Conservation (phyloP, 2,797 vertebrate genomes). For the Erithacus rubecula region DNA sequence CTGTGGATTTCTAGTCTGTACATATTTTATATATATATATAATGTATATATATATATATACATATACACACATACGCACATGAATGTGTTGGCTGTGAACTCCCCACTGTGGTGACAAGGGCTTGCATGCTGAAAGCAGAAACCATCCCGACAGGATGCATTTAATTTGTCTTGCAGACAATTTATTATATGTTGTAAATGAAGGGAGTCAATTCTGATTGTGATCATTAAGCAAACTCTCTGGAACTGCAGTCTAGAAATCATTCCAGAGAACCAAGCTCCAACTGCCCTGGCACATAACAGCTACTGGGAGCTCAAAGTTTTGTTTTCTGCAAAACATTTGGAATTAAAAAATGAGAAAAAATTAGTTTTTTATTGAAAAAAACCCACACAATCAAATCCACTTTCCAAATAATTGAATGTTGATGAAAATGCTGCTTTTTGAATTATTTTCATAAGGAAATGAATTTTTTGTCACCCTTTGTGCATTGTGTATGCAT, state of each 20-base stretch:
- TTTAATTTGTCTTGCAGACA: not conserved
- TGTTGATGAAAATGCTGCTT: not conserved
- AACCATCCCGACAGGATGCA: not conserved
- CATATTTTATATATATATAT: too few relatives aligned
- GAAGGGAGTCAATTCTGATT: not conserved
- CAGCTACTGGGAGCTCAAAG: not conserved
- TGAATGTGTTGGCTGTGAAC: not conserved
- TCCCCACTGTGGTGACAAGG: not conserved
- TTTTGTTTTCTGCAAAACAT: not conserved
- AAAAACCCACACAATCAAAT: rapidly evolving
- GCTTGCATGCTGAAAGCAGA: not conserved
- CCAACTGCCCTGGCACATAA: not conserved
- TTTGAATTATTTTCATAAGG: not conserved
- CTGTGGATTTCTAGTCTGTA: not conserved
- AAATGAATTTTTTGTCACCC: not conserved
- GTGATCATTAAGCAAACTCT: not conserved
- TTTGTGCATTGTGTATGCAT: not conserved
- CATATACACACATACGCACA: too few relatives aligned
- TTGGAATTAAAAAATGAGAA: not conserved
- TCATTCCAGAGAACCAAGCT: not conserved
- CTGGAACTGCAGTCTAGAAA: not conserved
- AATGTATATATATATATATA: too few relatives aligned
- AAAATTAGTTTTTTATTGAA: rapidly evolving
- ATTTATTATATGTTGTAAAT: not conserved
- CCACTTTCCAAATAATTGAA: not conserved